phyloP scores from a whole-genome alignment of 2,888 invertebrate genomes.

The Steinernema hermaphroditum region DNA sequence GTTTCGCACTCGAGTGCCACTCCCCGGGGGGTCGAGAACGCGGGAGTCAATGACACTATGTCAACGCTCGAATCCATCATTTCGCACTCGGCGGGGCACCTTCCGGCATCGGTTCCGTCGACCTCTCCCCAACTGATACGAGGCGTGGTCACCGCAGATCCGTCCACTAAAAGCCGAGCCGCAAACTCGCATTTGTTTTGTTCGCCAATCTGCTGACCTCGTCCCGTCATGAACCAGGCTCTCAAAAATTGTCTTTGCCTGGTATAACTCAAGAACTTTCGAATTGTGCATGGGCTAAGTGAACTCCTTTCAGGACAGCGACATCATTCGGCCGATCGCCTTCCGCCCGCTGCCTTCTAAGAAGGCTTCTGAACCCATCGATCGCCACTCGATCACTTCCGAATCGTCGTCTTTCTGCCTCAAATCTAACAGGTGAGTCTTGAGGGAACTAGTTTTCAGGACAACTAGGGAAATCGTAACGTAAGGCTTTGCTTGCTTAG shows the following conservation, averaged over 20 bases:
- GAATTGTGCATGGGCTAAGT: background rate
- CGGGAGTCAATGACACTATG: slow-evolving; percentile 26
- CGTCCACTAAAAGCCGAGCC: background rate
- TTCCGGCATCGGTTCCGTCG: slow-evolving; percentile 24
- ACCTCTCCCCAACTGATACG: slow-evolving; percentile 23
- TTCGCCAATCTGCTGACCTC: background rate
- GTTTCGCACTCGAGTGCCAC: background rate
- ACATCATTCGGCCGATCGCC: slow-evolving; percentile 49
- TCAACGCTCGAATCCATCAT: slow-evolving; percentile 17
- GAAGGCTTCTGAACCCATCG: slow-evolving; percentile 19
- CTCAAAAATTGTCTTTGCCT: slow-evolving; percentile 1
- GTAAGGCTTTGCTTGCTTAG: no score
- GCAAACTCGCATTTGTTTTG: background rate
- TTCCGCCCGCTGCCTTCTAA: slow-evolving; percentile 43
- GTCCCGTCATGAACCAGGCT: background rate
- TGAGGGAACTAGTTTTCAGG: background rate
- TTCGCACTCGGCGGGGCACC: slow-evolving; percentile 16
- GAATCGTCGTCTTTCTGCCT: slow-evolving; percentile 28
- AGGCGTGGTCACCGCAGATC: slow-evolving; percentile 21
- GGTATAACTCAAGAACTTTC: background rate
- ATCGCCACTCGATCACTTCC: slow-evolving; percentile 37
- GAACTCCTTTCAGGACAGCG: slow-evolving; percentile 44
- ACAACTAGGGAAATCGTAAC: background rate
- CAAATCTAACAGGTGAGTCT: slow-evolving; percentile 10
- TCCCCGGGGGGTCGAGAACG: background rate